These are phyloP conservation scores for Turdus rufiventris DNA, from an alignment of 2,113 vertebrate species.

Conservation along the genomic window DNA sequence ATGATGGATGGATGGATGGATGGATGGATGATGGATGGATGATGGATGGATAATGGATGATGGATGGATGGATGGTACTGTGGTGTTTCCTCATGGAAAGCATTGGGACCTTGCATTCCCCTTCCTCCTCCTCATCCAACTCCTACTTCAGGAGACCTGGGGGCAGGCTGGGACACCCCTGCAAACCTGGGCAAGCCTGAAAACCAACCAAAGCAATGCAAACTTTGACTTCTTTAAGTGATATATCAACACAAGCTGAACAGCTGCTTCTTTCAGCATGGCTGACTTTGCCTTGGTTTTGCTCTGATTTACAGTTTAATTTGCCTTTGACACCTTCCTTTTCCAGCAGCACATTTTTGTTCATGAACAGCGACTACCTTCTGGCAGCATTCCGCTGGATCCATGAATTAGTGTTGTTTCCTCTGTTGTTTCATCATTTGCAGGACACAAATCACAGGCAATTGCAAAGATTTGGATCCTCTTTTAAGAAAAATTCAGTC, in stretches of 20 bases:
- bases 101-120: background rate
- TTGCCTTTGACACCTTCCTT: conserved; percentile 4
- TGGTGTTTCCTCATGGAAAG: rapidly evolving
- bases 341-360: background rate
- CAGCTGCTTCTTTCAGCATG: background rate
- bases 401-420: background rate
- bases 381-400: background rate
- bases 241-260: background rate
- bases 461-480: background rate
- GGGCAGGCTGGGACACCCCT: background rate
- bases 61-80: background rate
- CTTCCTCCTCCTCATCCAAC: background rate
- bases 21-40: background rate
- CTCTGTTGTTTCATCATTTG: background rate
- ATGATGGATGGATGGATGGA: background rate
- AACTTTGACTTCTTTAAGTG: background rate
- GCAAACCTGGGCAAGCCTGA: background rate
- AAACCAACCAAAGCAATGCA: background rate
- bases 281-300: background rate
- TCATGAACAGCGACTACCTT: background rate
- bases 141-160: background rate
- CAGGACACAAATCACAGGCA: background rate
- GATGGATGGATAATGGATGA: background rate
- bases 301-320: conserved; percentile 18
- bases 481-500: background rate